These are phyloP conservation scores for Tetramorium simillimum DNA, from an alignment of 1,140 invertebrate species.

Conservation along the genomic window DNA sequence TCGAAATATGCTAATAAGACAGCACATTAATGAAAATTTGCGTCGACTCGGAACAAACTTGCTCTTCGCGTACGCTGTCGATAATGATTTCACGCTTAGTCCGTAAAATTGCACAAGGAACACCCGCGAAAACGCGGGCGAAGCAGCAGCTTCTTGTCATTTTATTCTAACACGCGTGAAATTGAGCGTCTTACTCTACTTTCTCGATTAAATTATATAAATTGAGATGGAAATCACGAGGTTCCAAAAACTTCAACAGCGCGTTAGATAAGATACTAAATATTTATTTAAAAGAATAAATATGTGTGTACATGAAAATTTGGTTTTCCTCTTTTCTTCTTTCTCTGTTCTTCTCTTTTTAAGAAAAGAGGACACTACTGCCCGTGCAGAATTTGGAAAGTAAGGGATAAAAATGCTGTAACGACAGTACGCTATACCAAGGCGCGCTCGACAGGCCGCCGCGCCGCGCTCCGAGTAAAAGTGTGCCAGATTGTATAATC, in stretches of 20 bases:
- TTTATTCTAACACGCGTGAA: background rate
- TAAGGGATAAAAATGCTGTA: background rate
- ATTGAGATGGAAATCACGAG: background rate
- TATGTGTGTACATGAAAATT: background rate
- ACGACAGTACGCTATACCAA: conserved; percentile 5
- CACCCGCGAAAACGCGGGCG: background rate
- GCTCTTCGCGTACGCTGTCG: background rate
- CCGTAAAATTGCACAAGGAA: background rate
- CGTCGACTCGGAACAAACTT: background rate
- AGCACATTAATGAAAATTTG: conserved; percentile 11
- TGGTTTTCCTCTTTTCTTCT: background rate
- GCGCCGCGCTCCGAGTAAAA: conserved; percentile 80
- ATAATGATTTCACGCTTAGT: background rate
- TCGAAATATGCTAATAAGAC: conserved; percentile 17
- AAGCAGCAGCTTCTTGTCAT: background rate
- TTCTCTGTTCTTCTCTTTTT: background rate
- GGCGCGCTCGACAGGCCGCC: conserved; percentile 60
- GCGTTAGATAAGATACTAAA: background rate
- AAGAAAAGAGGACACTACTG: background rate
- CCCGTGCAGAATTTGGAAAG: background rate
- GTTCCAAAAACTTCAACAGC: background rate
- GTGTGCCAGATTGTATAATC: conserved; percentile 86
- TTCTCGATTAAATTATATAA: background rate
- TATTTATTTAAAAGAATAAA: background rate
- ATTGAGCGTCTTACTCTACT: background rate